Conservation (phyloP, 2,888 invertebrate species). For the Alentia gelatinosa region DNA sequence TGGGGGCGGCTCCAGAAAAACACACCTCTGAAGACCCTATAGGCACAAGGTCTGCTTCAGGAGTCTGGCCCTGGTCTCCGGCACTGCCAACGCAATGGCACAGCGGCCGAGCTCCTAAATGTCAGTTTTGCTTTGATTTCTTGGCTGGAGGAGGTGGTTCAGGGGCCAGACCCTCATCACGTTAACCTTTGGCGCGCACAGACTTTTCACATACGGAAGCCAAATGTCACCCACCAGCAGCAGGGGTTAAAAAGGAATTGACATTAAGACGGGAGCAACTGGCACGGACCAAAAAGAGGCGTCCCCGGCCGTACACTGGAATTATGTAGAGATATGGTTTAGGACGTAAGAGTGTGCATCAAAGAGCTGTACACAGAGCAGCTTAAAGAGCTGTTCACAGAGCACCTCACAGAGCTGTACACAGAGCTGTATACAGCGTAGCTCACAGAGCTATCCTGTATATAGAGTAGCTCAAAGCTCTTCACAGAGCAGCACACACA, state of each 20-base stretch:
- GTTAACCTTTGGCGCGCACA: neutral
- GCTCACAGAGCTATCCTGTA: no score
- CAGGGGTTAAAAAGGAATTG: slow-evolving; percentile 12
- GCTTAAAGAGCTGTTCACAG: no score
- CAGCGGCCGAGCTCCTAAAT: neutral
- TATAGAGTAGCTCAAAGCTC: no score
- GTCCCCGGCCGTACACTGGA: neutral
- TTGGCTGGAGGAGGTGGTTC: neutral
- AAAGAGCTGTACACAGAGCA: no score
- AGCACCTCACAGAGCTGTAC: no score
- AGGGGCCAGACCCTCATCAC: neutral
- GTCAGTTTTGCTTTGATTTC: neutral
- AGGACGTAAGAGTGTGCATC: no score
- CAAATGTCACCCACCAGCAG: neutral
- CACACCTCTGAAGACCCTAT: no score
- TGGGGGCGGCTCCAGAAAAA: no score
- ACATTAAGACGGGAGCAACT: neutral
- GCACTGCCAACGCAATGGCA: neutral
- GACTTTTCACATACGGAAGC: neutral
- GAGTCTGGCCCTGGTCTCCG: neutral
- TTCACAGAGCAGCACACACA: no score
- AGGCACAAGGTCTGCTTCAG: neutral
- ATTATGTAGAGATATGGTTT: no score
- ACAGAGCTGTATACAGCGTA: no score
- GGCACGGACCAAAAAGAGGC: neutral